A percentile compares a stretch with the other conserved stretches of the same genome.
phyloP scores from a whole-genome alignment of 2,888 invertebrate species.

The Ceraclea dissimilis region DNA sequence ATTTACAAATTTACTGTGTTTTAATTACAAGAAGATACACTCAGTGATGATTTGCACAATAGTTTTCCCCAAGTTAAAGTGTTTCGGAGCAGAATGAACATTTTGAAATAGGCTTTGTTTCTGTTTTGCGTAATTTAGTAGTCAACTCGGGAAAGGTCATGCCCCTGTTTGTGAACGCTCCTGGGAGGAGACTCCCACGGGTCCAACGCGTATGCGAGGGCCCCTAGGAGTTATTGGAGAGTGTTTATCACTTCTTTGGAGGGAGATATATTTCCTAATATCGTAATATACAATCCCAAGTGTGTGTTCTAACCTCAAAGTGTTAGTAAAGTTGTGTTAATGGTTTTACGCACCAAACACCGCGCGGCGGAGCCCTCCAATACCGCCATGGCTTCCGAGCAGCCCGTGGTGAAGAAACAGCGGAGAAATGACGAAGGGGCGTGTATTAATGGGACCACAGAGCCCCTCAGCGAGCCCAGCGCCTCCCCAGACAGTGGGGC shows the following conservation, averaged over 20 bases:
- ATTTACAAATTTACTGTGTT: conserved; percentile 5
- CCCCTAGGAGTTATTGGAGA: neutral
- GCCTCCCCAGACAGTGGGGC: conserved; percentile 47
- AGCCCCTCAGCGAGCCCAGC: conserved; percentile 30
- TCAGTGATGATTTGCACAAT: neutral
- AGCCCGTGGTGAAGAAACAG: conserved; percentile 79
- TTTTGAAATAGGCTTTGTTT: conserved; percentile 19
- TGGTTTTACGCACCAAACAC: conserved; percentile 58
- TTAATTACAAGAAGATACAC: neutral
- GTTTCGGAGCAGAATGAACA: neutral
- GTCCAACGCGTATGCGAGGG: neutral
- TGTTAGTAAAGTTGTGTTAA: conserved; percentile 33
- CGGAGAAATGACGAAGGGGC: conserved; percentile 57
- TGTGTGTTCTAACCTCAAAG: conserved; percentile 12
- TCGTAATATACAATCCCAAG: neutral
- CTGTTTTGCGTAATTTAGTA: conserved; percentile 46
- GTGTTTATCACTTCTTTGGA: neutral
- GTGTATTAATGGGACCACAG: conserved; percentile 38
- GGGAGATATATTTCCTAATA: neutral
- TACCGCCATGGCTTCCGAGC: conserved; percentile 66
- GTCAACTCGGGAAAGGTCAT: conserved; percentile 47
- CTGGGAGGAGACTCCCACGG: neutral
- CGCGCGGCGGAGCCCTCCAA: conserved; percentile 46
- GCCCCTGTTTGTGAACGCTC: conserved; percentile 35
- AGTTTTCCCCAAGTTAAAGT: neutral